Evolutionary conservation across 2,797 vertebrate species (phyloP), one percentile per base, ranked within the genome.

Genomic region (Chromobotia macracanthus): DNA sequence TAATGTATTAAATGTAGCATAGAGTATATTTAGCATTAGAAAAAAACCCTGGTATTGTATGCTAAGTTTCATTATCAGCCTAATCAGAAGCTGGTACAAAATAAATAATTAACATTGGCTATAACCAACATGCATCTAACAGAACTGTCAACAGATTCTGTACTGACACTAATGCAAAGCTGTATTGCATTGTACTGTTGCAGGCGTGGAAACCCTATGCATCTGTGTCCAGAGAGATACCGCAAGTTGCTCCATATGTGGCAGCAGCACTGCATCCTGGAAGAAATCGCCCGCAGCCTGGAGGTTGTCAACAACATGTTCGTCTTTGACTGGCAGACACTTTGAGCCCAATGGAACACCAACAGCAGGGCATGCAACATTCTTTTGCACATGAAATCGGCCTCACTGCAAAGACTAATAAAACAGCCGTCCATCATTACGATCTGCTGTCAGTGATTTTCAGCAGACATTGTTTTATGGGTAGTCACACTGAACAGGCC

Each of bases 191-290:
- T 70, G 46, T 69, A 55, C 58, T 82, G 75, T 75, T 74, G 2
- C 85, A 99, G 98, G 84, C 92, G 98, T 82, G 98, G 98, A 51
- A 99, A 99, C 87, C 98, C 98, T 0, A 87, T 99, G 85, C 96
- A 96, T 83, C 93, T 99, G 38, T 97, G 95, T 86, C 94, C 86
- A 0, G 97, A 98, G 83, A 94, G 97, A 60, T 99, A 99, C 91
- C 94, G 90, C 89, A 99, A 98, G 87, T 94, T 99, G 76, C 94
- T 97, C 88, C 93, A 96, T 86, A 91, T 99, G 23, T 99, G 97
- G 98, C 95, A 95, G 87, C 96, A 99, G 46, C 98, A 99, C 88
- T 97, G 97, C 90, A 95, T 99, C 87, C 92, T 98, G 89, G 97
- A 99, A 87, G 96, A 99, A 89, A 99, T 99, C 21, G 96, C 96